Conservation (phyloP, 2,888 invertebrate genomes). For the Chloromyia formosa region DNA sequence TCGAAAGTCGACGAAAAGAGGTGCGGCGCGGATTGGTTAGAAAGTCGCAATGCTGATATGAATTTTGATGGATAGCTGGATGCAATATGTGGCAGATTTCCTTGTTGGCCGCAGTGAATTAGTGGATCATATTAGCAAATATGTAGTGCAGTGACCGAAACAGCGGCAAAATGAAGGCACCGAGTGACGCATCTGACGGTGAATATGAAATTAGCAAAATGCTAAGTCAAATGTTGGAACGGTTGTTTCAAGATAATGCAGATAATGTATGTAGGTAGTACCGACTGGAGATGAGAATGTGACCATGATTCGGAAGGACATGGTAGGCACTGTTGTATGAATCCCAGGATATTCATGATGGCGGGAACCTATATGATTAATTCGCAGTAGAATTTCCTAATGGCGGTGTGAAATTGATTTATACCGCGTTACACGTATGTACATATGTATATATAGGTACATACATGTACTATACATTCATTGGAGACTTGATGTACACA, state of each 20-base stretch:
- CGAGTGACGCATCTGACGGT: neutral
- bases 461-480: too few relatives aligned
- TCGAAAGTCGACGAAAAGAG: neutral
- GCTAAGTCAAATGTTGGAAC: neutral
- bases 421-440: too few relatives aligned
- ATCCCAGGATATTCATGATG: too few relatives aligned
- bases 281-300: neutral
- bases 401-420: too few relatives aligned
- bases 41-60: slow-evolving; percentile 42
- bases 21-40: neutral
- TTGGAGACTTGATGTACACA: too few relatives aligned
- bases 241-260: neutral
- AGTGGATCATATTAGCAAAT: slow-evolving; percentile 12
- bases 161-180: neutral
- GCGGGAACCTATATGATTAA: too few relatives aligned
- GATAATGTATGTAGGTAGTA: neutral
- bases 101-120: slow-evolving; percentile 31
- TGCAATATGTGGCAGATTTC: slow-evolving; percentile 25
- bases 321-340: too few relatives aligned
- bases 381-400: too few relatives aligned
- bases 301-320: too few relatives aligned
- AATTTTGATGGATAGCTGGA: slow-evolving; percentile 39
- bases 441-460: too few relatives aligned
- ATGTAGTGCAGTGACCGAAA: neutral
- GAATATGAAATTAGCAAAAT: neutral